These are phyloP conservation scores for Odocoileus hemionus DNA, from an alignment of 2,113 vertebrate species.

Conservation along the genomic window DNA sequence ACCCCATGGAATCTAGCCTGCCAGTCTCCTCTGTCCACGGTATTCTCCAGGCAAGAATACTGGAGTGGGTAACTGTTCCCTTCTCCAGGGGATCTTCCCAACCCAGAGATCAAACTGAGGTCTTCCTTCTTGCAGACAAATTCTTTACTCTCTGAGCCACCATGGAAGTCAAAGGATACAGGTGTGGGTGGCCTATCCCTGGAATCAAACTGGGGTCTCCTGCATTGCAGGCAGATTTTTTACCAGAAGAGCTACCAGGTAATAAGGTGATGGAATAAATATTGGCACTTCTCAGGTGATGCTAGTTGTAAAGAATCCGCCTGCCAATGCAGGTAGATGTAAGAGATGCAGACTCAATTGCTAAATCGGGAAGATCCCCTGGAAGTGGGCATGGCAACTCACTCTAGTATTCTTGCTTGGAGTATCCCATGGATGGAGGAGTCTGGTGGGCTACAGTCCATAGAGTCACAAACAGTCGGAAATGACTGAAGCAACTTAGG, in stretches of 20 bases:
- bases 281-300: neutral
- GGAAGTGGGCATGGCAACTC: neutral
- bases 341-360: neutral
- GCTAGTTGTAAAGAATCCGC: fast-evolving
- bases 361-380: neutral
- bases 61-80: neutral
- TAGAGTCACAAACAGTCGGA: neutral
- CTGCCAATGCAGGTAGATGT: neutral
- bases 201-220: neutral
- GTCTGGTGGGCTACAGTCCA: neutral
- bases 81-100: neutral
- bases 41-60: neutral
- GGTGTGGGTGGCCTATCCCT: neutral
- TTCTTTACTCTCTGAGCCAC: neutral
- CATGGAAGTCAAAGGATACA: neutral
- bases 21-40: neutral
- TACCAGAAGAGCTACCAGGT: neutral
- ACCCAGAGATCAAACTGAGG: neutral
- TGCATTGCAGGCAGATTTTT: neutral
- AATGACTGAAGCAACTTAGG: neutral
- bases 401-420: neutral
- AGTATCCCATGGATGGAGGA: neutral
- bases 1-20: neutral
- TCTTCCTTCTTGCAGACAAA: neutral
- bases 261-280: neutral